These are phyloP conservation scores for Andrena hattorfiana DNA, from an alignment of 2,888 invertebrate genomes.

Conservation along the genomic window DNA sequence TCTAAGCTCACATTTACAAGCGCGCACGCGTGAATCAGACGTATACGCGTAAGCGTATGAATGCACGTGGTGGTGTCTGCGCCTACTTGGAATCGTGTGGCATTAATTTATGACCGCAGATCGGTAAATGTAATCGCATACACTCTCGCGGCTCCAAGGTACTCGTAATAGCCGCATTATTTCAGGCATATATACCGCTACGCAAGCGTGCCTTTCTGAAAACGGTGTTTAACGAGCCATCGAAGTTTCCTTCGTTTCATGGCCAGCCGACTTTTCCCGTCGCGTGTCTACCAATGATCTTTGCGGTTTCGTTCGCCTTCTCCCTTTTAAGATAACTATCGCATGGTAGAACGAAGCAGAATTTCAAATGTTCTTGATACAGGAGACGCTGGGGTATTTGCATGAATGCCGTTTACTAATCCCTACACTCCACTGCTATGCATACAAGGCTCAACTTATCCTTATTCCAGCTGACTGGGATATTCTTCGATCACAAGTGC, in stretches of 20 bases:
- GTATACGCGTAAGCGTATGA: neutral
- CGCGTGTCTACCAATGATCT: constrained; percentile 7
- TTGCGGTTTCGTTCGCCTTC: neutral
- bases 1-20: neutral
- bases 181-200: constrained; percentile 11
- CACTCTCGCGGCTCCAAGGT: neutral
- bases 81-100: constrained; percentile 19
- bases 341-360: too few relatives aligned
- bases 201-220: neutral
- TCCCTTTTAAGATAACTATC: too few relatives aligned
- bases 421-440: too few relatives aligned
- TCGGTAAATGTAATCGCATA: constrained; percentile 24
- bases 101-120: constrained; percentile 34
- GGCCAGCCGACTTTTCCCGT: constrained; percentile 15
- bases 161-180: constrained; percentile 22
- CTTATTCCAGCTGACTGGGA: too few relatives aligned
- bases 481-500: too few relatives aligned
- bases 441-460: too few relatives aligned
- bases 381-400: too few relatives aligned
- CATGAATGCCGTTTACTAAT: too few relatives aligned
- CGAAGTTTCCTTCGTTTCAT: neutral
- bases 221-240: constrained; percentile 7
- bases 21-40: neutral
- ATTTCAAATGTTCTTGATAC: too few relatives aligned
- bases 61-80: constrained; percentile 7